These are phyloP conservation scores for Drosophila lutescens DNA, from an alignment of 2,888 invertebrate genomes.

Conservation along the genomic window DNA sequence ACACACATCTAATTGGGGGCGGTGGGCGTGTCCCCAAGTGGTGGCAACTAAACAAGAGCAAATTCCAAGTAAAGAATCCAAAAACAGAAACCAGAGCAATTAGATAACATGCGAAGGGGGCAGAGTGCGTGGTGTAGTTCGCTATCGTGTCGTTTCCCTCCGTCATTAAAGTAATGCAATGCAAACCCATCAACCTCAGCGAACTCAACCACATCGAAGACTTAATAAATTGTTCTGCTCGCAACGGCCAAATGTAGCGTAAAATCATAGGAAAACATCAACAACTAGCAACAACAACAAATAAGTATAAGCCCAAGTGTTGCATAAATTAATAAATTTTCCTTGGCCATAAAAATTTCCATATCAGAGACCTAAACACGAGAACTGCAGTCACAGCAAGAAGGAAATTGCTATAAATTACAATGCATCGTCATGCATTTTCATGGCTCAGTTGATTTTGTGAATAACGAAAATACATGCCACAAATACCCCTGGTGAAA, in stretches of 20 bases:
- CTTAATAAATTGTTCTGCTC: conserved; percentile 36
- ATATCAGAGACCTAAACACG: conserved; percentile 40
- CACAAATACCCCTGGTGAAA: conserved; percentile 19
- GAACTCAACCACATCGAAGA: conserved; percentile 36
- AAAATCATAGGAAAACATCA: conserved; percentile 43
- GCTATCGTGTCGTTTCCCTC: conserved; percentile 8
- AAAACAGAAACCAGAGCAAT: conserved; percentile 21
- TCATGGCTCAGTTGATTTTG: conserved; percentile 67
- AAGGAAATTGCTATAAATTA: conserved; percentile 74
- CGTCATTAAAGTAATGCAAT: conserved; percentile 21
- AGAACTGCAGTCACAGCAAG: conserved; percentile 59
- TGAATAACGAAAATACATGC: conserved; percentile 39
- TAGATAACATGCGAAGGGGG: conserved; percentile 32
- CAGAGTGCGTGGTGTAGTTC: conserved; percentile 1
- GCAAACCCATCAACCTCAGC: conserved; percentile 31
- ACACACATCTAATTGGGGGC: conserved; percentile 13
- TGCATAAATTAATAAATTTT: conserved; percentile 72
- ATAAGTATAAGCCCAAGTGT: conserved; percentile 55
- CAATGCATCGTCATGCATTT: conserved; percentile 61
- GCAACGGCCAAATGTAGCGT: conserved; percentile 37
- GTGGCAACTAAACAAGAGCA: conserved; percentile 33
- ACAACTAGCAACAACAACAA: conserved; percentile 47
- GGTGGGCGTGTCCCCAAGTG: conserved; percentile 20
- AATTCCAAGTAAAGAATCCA: conserved; percentile 28
- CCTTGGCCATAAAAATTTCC: conserved; percentile 28